Evolutionary conservation across 2,797 vertebrate species (phyloP).

Genomic region (Arrhamphus sclerolepis): DNA sequence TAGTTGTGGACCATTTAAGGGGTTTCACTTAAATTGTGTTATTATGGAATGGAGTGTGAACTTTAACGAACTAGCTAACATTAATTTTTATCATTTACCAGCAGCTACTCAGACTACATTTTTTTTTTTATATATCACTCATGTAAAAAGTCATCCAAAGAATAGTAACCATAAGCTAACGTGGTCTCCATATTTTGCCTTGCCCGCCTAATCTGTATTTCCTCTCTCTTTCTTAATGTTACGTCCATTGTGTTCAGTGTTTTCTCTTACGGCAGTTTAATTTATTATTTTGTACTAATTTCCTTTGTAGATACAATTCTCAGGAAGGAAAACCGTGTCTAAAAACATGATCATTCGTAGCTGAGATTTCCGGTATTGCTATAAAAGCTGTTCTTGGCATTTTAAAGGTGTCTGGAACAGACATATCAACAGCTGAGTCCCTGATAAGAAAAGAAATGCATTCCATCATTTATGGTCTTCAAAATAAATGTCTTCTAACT

Average conservation of each 20-base stretch:
- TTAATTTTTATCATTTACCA: conserved; percentile 18
- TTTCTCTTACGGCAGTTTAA: conserved; percentile 79
- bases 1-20: conserved; percentile 13
- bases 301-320: conserved; percentile 92
- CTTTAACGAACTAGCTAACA: conserved; percentile 26
- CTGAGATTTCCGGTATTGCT: conserved; percentile 64
- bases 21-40: conserved; percentile 17
- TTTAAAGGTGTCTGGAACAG: conserved; percentile 39
- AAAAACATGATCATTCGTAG: conserved; percentile 54
- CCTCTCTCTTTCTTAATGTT: conserved; percentile 62
- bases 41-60: conserved; percentile 12
- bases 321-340: conserved; percentile 86
- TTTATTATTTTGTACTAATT: conserved; percentile 85
- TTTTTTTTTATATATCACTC: conserved; percentile 36
- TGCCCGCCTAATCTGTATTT: conserved; percentile 47
- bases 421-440: conserved; percentile 59
- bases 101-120: conserved; percentile 31
- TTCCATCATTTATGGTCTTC: conserved; percentile 56
- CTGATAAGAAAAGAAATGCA: conserved; percentile 56
- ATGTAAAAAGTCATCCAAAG: conserved; percentile 32
- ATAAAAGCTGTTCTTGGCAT: conserved; percentile 42
- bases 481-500: conserved; percentile 80
- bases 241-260: conserved; percentile 60
- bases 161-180: conserved; percentile 63
- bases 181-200: conserved; percentile 40